Conservation (phyloP, 2,888 invertebrate genomes). For the Strigamia maritima region DNA sequence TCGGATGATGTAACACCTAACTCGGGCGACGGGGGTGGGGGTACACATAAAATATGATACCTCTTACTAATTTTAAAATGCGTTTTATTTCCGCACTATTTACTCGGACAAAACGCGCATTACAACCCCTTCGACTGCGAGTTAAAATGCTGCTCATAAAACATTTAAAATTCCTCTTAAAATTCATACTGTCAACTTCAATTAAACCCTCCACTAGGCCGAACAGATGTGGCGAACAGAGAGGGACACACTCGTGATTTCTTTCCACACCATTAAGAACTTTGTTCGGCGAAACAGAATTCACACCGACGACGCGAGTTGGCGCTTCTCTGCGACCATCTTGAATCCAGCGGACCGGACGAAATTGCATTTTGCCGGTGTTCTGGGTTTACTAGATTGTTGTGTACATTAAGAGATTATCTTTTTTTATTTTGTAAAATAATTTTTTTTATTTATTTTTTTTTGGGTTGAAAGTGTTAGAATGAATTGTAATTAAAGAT, state of each 20-base stretch:
- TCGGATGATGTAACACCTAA: neutral
- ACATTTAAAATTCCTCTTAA: conserved; percentile 34
- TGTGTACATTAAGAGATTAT: conserved; percentile 19
- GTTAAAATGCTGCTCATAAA: conserved; percentile 30
- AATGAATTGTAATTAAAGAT: too few species aligned
- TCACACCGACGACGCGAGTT: neutral
- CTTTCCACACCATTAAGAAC: conserved; percentile 31
- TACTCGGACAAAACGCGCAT: conserved; percentile 29
- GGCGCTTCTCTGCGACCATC: neutral
- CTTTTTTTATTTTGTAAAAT: too few species aligned
- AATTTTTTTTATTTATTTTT: too few species aligned
- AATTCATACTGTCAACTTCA: conserved; percentile 34
- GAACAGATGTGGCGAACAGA: conserved; percentile 28
- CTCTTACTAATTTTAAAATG: neutral
- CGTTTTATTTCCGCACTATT: conserved; percentile 30
- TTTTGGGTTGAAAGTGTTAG: neutral
- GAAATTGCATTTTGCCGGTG: conserved; percentile 11
- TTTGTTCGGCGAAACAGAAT: neutral
- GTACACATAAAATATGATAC: neutral
- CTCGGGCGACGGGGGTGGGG: too few species aligned
- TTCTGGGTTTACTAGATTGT: conserved; percentile 3
- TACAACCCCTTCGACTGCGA: conserved; percentile 15
- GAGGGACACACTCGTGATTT: conserved; percentile 30
- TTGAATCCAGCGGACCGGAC: neutral
- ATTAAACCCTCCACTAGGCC: conserved; percentile 32